Conservation (phyloP, 2,113 vertebrate species). For the Rhagologus leucostigma region DNA sequence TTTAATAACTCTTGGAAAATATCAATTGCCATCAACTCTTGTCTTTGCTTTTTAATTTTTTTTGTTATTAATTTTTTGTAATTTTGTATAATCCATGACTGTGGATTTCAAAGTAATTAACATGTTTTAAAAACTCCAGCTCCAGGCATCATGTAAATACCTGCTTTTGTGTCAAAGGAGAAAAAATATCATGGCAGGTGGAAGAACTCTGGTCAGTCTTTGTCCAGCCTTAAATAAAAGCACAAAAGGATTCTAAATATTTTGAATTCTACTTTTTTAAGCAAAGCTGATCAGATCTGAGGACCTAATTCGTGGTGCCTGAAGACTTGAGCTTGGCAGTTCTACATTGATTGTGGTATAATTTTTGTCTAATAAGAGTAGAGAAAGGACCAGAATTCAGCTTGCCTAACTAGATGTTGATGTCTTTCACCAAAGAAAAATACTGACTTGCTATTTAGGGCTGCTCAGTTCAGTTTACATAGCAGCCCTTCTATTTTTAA, state of each 20-base stretch:
- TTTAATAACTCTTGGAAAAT: neutral
- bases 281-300: neutral
- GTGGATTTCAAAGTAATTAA: neutral
- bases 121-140: neutral
- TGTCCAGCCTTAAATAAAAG: neutral
- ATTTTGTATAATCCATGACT: neutral
- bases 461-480: neutral
- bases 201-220: neutral
- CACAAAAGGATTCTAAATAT: neutral
- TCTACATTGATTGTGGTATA: neutral
- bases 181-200: neutral
- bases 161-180: neutral
- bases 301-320: neutral
- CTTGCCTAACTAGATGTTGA: neutral
- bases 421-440: neutral
- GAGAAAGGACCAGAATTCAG: neutral
- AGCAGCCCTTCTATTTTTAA: slow-evolving; percentile 24
- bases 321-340: neutral
- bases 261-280: neutral
- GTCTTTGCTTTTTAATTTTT: neutral
- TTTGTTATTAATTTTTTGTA: neutral
- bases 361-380: neutral
- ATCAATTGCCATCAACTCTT: neutral
- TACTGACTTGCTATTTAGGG: neutral
- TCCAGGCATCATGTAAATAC: neutral